Conservation (phyloP, 2,113 vertebrate genomes). For the Sander vitreus region DNA sequence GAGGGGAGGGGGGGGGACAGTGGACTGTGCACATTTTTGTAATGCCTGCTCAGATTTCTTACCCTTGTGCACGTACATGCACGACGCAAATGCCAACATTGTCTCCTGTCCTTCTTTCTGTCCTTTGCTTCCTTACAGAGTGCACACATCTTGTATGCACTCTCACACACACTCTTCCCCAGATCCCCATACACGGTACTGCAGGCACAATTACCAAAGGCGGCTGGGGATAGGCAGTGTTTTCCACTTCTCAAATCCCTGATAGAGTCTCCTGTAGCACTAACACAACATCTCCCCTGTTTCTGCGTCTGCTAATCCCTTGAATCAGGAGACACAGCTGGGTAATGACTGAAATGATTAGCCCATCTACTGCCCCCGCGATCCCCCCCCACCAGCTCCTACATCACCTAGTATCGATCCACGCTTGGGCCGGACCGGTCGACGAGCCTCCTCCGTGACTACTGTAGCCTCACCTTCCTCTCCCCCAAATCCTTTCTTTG, state of each 20-base stretch:
- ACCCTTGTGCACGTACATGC: not conserved
- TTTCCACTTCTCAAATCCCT: conserved; percentile 71
- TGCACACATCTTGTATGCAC: conserved; percentile 16
- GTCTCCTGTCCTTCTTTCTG: conserved; percentile 17
- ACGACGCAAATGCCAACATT: conserved; percentile 16
- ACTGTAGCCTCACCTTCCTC: conserved; percentile 43
- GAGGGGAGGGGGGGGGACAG: too few species aligned
- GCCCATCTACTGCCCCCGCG: conserved; percentile 53
- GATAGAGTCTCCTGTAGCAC: conserved; percentile 65
- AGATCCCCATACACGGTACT: conserved; percentile 23
- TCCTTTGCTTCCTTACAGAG: not conserved
- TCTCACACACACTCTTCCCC: conserved; percentile 25
- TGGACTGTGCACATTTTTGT: not conserved
- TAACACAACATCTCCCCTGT: conserved; percentile 74
- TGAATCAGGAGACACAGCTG: conserved; percentile 70
- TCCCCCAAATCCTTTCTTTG: conserved; percentile 6
- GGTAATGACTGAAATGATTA: conserved; percentile 81
- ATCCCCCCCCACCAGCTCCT: conserved; percentile 39
- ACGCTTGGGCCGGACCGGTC: conserved; percentile 37
- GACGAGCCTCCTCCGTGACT: conserved; percentile 21
- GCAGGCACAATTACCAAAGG: conserved; percentile 61
- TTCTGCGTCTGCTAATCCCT: conserved; percentile 74
- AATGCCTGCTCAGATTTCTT: conserved; percentile 19
- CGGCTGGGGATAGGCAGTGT: conserved; percentile 55
- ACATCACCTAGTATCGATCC: conserved; percentile 73